Conservation (phyloP, 2,888 invertebrate species). For the Stenchaetothrips biformis region DNA sequence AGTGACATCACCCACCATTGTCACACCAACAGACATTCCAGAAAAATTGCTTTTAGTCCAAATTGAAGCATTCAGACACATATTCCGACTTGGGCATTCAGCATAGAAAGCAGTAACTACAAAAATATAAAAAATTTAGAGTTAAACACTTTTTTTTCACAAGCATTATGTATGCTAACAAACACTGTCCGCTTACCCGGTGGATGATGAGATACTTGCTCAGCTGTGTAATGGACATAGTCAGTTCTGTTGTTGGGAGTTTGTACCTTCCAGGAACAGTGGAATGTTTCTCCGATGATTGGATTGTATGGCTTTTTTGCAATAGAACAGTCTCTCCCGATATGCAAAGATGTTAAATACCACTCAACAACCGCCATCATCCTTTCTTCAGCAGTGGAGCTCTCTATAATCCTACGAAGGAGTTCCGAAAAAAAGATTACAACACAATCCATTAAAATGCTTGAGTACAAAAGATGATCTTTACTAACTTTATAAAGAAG, state of each 20-base stretch:
- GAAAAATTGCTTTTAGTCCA: constrained; percentile 99
- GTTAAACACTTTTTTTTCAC: not conserved
- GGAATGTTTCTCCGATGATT: constrained; percentile 90
- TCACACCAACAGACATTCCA: constrained; percentile 90
- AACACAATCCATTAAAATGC: not conserved
- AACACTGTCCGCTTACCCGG: constrained; percentile 60
- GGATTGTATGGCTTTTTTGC: constrained; percentile 99
- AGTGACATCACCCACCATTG: constrained; percentile 90
- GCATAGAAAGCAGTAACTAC: constrained; percentile 96
- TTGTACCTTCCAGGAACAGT: constrained; percentile 74
- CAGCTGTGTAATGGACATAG: constrained; percentile 59
- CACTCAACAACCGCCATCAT: constrained; percentile 91
- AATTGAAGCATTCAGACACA: constrained; percentile 88
- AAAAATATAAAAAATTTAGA: constrained; percentile 37
- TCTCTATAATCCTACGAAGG: constrained; percentile 73
- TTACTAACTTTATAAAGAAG: constrained; percentile 74
- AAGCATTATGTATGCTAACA: too few species aligned
- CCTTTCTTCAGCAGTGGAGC: constrained; percentile 74
- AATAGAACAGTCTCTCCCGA: constrained; percentile 90
- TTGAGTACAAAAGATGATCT: constrained; percentile 28
- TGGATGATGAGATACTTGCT: constrained; percentile 98
- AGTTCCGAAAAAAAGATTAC: not conserved
- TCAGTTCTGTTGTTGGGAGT: constrained; percentile 35
- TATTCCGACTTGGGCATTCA: constrained; percentile 82
- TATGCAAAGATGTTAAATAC: constrained; percentile 97